Evolutionary conservation across 2,888 invertebrate genomes (phyloP), one percentile per base, ranked within the genome.

Genomic region (Sesia bembeciformis): DNA sequence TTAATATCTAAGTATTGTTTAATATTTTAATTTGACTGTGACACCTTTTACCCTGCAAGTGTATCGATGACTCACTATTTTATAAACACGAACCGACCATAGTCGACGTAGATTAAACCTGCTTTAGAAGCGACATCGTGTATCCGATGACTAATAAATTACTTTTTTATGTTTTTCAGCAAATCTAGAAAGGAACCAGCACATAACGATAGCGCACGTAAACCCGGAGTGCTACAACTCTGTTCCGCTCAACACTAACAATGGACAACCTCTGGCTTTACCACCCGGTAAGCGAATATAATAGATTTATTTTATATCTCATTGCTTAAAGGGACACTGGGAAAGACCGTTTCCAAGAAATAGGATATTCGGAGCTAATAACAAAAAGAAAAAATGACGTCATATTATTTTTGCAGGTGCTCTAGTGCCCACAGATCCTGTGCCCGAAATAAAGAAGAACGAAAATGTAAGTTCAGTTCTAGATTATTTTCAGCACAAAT

Each of bases 141-240:
- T 23, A 5, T 43, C 6, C 43, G 7, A 2, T n/a, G 43, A 43
- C 3, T 41, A 41, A 23, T 23, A 23, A 23, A 23, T 23, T 23
- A 23, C n/a, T 23, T 40, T 52, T 51, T 42, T 42, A 38, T 57
- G 3, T n/a, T 3, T 65, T 68, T 54, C 82, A 93, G 93, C 93
- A 40, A 95, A 94, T 58, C 86, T 99, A 71, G 99, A 99, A 80
- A 91, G 97, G 54, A 98, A 99, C 88, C 94, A 93, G 57, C 95
- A 94, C 78, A 98, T 99, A 69, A 94, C 93, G 40, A 87, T 98
- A 70, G 98, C 98, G 0, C 99, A 99, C 84, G 96, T 99, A 53
- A 97, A 98, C 87, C 98, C 99, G 0, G 96, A 97, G 74, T 95
- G 96, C 70, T 98, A 88, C 74, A 88, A 75, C 70, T 84, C 84